Base-by-base conservation (phyloP, 2,113 vertebrate species). In the Brachionichthys hirsutus region DNA sequence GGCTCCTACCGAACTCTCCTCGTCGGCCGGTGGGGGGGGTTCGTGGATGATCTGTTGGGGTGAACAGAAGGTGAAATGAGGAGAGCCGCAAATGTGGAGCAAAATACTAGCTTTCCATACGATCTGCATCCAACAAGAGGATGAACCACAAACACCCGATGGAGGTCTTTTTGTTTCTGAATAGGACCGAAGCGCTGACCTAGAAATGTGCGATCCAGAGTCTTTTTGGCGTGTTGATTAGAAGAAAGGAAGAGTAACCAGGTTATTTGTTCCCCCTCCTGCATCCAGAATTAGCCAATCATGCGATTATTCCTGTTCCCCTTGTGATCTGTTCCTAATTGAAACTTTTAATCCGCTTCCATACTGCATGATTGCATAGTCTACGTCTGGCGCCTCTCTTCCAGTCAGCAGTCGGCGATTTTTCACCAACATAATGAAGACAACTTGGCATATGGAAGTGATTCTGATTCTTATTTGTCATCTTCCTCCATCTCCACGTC, bases 1-100 rank as follows among this genome's bases (percentile, higher is more conserved):
- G n/a, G 53, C 54, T 71, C 91, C 68, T 88, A 92, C 92, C 89
- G 90, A 89, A 65, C 90, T 92, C 47, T 91, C 91, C 72, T 92
- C 90, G 12, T 44, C 54, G 51, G 68, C 41, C 19, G 90, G 87
- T 4, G 92, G 89, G 3, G 91, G 90, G n/a, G 91, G 88, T 30
- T 90, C 92, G 16, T 90, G 89, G 75, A 92, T 92, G 64, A 92
- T 90, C 92, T 92, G 73, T n/a, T 1, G 16, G 4, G 10, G 20
- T n/a, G 20, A 44, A 45, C 59, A 51, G 57, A 54, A 46, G 36
- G 36, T 16, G 40, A 48, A 54, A 14, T 1, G 22, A 18, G n/a
- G 15, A 14, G 18, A 20, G 16, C 16, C 41, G 52, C 19, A 55
- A 63, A 75, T 54, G 57, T 45, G 51, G 73, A 17, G 47, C 44